Conservation (phyloP, 1,140 invertebrate genomes). For the Elymnias hypermnestra region DNA sequence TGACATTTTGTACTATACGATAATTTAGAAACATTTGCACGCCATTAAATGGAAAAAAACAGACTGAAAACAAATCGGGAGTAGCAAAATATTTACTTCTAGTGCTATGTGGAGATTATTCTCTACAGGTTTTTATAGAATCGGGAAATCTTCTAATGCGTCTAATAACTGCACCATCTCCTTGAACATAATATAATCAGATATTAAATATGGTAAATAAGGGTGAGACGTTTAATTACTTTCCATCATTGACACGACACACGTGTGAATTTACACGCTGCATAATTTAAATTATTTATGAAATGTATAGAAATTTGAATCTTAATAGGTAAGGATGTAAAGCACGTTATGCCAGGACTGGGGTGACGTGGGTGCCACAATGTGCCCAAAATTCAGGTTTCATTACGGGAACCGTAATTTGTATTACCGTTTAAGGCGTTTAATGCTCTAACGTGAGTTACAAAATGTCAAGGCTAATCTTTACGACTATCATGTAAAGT, state of each 20-base stretch:
- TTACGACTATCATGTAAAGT: not conserved
- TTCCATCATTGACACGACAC: not conserved
- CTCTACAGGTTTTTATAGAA: too few relatives aligned
- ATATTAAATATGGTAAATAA: too few relatives aligned
- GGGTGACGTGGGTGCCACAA: not conserved
- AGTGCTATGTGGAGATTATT: too few relatives aligned
- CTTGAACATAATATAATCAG: too few relatives aligned
- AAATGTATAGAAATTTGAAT: not conserved
- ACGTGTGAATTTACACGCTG: not conserved
- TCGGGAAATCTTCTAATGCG: too few relatives aligned
- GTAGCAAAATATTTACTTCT: too few relatives aligned
- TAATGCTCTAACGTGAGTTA: not conserved
- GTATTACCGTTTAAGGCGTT: not conserved
- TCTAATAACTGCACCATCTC: too few relatives aligned
- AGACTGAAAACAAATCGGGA: too few relatives aligned
- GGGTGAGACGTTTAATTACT: too few relatives aligned
- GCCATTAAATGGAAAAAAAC: too few relatives aligned
- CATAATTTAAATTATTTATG: not conserved
- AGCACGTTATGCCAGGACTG: not conserved
- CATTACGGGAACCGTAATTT: not conserved
- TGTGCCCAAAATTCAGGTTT: conserved; percentile 1
- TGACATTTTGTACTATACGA: too few relatives aligned
- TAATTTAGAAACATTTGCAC: too few relatives aligned
- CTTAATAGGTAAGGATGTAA: not conserved
- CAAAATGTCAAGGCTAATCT: not conserved